phyloP scores from a whole-genome alignment of 2,797 vertebrate species.

The Hemibagrus guttatus region DNA sequence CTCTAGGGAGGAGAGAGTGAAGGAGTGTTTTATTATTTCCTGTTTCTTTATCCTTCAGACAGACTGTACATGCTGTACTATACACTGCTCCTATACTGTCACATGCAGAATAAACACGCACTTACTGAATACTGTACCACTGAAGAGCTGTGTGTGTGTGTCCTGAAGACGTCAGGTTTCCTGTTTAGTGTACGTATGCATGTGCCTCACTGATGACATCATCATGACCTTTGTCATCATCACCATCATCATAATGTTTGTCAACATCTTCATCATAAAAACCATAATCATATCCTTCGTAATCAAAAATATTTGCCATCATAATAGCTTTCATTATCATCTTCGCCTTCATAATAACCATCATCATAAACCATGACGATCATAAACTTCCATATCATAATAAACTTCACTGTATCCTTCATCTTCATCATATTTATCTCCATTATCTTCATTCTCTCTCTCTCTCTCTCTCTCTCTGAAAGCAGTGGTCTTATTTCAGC shows the following conservation, averaged over 20 bases:
- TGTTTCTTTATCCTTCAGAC: background rate
- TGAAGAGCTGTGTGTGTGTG: background rate
- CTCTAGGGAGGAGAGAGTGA: background rate
- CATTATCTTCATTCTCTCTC: no score
- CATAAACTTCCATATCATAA: no score
- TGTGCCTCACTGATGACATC: no score
- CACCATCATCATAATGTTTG: background rate
- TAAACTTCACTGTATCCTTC: background rate
- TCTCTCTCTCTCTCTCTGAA: no score
- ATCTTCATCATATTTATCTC: background rate
- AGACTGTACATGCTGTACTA: background rate
- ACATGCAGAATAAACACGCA: background rate
- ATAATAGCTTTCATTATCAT: no score
- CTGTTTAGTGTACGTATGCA: background rate
- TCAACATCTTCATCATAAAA: no score
- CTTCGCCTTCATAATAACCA: no score
- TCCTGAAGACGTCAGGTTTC: background rate
- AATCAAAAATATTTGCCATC: no score
- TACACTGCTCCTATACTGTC: background rate
- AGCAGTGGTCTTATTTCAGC: no score
- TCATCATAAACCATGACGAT: no score
- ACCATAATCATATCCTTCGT: no score
- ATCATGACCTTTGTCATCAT: background rate
- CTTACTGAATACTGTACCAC: background rate
- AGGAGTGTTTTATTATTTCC: background rate